A percentile compares a stretch with the other conserved stretches of the same genome.
Evolutionary conservation across 2,888 invertebrate genomes (phyloP).

Genomic region (Hyposoter didymator): DNA sequence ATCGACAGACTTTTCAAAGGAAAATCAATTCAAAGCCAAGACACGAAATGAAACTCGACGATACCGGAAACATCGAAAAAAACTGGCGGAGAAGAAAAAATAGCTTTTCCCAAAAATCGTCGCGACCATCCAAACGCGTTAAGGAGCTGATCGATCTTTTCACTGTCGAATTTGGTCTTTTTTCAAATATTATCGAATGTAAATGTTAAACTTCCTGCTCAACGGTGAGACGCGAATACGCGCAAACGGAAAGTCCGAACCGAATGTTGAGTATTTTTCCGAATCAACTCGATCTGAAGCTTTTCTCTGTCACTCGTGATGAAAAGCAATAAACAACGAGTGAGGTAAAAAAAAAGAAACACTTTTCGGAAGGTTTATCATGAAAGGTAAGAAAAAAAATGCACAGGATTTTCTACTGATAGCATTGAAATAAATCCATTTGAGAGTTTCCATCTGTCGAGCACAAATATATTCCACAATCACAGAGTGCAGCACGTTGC

Average conservation of each 20-base stretch:
- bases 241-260: not conserved
- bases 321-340: not conserved
- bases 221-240: not conserved
- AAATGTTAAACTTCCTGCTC: not conserved
- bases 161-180: too few relatives aligned
- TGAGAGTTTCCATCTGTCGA: slow-evolving; percentile 44
- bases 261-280: not conserved
- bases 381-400: slow-evolving; percentile 13
- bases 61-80: not conserved
- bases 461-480: slow-evolving; percentile 55
- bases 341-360: not conserved
- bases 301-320: not conserved
- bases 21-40: not conserved
- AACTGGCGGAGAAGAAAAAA: too few relatives aligned
- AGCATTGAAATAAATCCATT: slow-evolving; percentile 46
- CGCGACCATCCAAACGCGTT: too few relatives aligned
- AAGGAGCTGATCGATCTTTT: too few relatives aligned
- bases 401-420: slow-evolving; percentile 37
- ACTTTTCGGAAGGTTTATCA: not conserved
- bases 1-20: not conserved
- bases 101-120: too few relatives aligned
- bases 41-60: not conserved
- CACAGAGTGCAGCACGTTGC: slow-evolving; percentile 44
- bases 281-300: not conserved
- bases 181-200: not conserved